phyloP scores from a whole-genome alignment of 1,140 invertebrate species.

The Trinorchestia longiramus region DNA sequence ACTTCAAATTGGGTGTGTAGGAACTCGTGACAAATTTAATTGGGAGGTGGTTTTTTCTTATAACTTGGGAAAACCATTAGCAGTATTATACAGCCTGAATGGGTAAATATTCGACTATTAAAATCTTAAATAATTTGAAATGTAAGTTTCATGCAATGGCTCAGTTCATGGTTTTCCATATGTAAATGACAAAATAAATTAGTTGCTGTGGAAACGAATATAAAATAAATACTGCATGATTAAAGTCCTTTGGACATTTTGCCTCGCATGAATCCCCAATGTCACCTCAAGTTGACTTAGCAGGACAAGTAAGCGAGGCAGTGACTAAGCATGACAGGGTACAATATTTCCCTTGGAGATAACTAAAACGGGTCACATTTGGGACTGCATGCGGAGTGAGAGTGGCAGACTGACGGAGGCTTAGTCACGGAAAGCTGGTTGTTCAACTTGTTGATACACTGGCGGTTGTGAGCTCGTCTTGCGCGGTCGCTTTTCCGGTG shows the following conservation, averaged over 20 bases:
- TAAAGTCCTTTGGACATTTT: not conserved
- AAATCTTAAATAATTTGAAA: too few relatives aligned
- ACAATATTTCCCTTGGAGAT: not conserved
- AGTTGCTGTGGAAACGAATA: not conserved
- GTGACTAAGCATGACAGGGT: conserved; percentile 23
- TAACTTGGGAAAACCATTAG: too few relatives aligned
- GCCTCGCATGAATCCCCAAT: not conserved
- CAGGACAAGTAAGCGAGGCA: not conserved
- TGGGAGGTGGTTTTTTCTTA: too few relatives aligned
- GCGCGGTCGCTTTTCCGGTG: not conserved
- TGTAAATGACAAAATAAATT: too few relatives aligned
- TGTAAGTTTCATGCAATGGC: too few relatives aligned
- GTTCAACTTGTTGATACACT: not conserved
- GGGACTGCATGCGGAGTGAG: not conserved
- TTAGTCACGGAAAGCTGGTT: not conserved
- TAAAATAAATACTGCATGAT: not conserved
- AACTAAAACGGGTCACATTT: conserved; percentile 7
- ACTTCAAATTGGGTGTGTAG: too few relatives aligned
- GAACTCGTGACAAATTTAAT: too few relatives aligned
- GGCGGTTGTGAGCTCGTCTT: not conserved
- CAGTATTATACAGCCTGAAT: too few relatives aligned
- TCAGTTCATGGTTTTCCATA: too few relatives aligned
- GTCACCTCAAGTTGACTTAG: not conserved
- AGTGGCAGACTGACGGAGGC: not conserved
- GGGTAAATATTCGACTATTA: too few relatives aligned